These are phyloP conservation scores for Tetragnatha versicolor DNA, from an alignment of 1,140 invertebrate species.

Conservation along the genomic window DNA sequence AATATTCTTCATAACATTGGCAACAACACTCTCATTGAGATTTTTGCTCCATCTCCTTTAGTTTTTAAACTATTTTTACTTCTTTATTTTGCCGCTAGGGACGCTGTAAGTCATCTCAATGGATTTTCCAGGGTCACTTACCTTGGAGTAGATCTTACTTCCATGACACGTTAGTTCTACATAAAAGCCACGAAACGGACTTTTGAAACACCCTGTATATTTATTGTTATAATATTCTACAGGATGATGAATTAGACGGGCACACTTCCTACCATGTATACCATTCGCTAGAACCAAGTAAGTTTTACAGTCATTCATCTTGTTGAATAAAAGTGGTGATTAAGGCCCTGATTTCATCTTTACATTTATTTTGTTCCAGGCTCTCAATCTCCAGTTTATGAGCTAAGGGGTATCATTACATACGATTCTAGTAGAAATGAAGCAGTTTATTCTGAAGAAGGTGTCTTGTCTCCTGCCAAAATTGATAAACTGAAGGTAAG, in stretches of 20 bases:
- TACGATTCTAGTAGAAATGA: conserved; percentile 35
- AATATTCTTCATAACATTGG: too few species aligned
- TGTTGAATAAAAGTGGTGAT: neutral
- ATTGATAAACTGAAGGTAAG: conserved; percentile 44
- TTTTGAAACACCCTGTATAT: too few species aligned
- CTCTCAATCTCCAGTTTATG: conserved; percentile 16
- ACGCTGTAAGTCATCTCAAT: too few species aligned
- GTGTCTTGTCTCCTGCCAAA: conserved; percentile 1
- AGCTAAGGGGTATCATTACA: conserved; percentile 33
- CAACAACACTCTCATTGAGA: too few species aligned
- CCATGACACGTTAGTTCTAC: too few species aligned
- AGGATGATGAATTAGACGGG: conserved; percentile 41
- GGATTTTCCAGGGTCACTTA: too few species aligned
- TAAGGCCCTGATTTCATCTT: neutral
- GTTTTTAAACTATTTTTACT: too few species aligned
- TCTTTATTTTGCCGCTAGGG: too few species aligned
- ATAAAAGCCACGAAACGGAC: too few species aligned
- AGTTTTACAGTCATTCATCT: neutral
- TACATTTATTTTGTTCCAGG: neutral
- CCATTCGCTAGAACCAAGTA: conserved; percentile 46
- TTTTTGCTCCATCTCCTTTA: too few species aligned
- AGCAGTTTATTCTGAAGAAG: conserved; percentile 32
- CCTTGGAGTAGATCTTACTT: too few species aligned
- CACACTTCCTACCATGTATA: conserved; percentile 12
- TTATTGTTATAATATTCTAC: too few species aligned